Conservation (phyloP, 2,888 invertebrate genomes). For the Melinaea menophilus region DNA sequence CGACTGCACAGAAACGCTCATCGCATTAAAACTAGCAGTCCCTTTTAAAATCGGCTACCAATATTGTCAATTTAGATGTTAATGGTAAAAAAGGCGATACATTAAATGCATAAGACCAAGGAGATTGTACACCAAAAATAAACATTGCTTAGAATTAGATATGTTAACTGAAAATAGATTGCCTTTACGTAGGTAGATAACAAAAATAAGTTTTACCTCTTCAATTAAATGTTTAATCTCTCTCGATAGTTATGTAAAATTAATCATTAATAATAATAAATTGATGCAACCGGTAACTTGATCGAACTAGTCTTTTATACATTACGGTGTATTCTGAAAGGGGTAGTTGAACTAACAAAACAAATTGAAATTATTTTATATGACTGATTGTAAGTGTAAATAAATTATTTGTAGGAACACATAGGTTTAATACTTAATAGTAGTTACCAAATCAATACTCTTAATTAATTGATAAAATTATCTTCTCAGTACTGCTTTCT, state of each 20-base stretch:
- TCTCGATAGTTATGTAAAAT: not conserved
- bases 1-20: constrained; percentile 53
- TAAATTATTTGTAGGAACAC: constrained; percentile 53
- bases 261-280: no score
- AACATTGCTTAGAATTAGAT: not conserved
- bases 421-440: constrained; percentile 49
- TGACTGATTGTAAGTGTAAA: constrained; percentile 62
- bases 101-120: no score
- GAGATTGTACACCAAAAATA: no score
- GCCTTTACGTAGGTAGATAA: not conserved
- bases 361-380: constrained; percentile 36
- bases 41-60: constrained; percentile 21
- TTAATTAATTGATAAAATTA: not conserved
- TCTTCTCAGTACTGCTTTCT: no score
- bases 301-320: not conserved
- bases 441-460: constrained; percentile 44
- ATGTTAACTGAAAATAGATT: not conserved
- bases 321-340: constrained; percentile 19
- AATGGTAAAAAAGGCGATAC: not conserved
- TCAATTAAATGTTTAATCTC: not conserved
- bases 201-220: not conserved
- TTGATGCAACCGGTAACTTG: not conserved
- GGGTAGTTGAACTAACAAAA: constrained; percentile 6
- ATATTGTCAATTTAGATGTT: not conserved
- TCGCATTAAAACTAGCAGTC: constrained; percentile 21